Conservation (phyloP, 2,113 vertebrate genomes). For the Numenius arquata region DNA sequence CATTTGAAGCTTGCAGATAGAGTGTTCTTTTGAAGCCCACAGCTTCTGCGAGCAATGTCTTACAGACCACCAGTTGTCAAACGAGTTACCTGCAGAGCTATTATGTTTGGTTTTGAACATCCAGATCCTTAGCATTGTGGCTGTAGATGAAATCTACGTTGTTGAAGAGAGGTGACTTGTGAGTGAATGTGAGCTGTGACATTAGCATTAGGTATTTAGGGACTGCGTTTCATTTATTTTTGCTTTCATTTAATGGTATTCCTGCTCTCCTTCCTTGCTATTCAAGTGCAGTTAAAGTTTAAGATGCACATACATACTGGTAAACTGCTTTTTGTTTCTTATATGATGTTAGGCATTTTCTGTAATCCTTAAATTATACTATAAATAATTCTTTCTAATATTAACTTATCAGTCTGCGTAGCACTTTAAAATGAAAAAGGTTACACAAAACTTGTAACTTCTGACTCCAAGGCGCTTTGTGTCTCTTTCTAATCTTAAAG, state of each 20-base stretch:
- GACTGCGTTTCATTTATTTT: neutral
- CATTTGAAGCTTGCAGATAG: neutral
- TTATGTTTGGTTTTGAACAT: slow-evolving; percentile 20
- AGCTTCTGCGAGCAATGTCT: neutral
- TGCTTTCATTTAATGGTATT: neutral
- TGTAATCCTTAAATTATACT: neutral
- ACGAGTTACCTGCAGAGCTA: slow-evolving; percentile 7
- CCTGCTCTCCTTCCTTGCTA: neutral
- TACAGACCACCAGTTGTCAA: slow-evolving; percentile 9
- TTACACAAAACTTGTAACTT: neutral
- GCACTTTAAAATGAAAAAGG: neutral
- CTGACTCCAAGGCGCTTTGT: neutral
- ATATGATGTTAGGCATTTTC: neutral
- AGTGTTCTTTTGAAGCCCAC: slow-evolving; percentile 18
- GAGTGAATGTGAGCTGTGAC: neutral
- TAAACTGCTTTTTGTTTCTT: neutral
- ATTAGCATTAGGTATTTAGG: neutral
- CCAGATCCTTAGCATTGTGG: neutral
- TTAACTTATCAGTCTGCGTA: neutral
- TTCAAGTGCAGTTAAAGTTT: neutral
- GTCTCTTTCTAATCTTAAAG: neutral
- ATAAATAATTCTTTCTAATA: slow-evolving; percentile 30
- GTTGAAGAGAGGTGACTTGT: neutral
- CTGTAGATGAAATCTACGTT: neutral
- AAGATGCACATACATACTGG: neutral